Conservation (phyloP, 2,797 vertebrate species). For the Graptemys geographica region DNA sequence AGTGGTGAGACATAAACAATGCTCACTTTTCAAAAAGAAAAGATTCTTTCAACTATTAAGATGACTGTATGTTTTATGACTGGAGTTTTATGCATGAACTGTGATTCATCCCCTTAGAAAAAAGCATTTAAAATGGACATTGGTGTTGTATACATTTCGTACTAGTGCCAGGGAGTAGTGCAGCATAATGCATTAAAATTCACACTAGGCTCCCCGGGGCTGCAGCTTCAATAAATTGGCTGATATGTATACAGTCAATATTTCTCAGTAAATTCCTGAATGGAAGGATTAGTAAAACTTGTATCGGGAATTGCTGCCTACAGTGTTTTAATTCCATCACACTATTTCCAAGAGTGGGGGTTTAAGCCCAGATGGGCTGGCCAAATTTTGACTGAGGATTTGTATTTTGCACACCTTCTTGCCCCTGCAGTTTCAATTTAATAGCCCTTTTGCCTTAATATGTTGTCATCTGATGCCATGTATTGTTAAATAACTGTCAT, state of each 20-base stretch:
- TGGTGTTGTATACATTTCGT: constrained; percentile 27
- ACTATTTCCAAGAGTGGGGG: constrained; percentile 42
- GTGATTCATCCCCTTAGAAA: constrained; percentile 26
- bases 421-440: constrained; percentile 55
- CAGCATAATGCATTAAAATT: constrained; percentile 36
- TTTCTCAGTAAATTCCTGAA: constrained; percentile 45
- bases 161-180: constrained; percentile 3
- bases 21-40: constrained; percentile 9
- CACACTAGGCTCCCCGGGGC: constrained; percentile 10
- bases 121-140: constrained; percentile 42
- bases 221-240: constrained; percentile 53
- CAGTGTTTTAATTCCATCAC: constrained; percentile 50
- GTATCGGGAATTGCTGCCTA: constrained; percentile 9
- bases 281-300: constrained; percentile 48
- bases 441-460: constrained; percentile 63
- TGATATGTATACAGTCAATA: constrained; percentile 54
- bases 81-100: neutral
- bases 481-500: constrained; percentile 67
- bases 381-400: constrained; percentile 56
- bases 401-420: constrained; percentile 65
- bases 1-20: neutral
- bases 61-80: neutral
- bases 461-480: constrained; percentile 25
- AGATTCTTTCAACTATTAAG: rapidly evolving
- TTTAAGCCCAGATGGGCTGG: constrained; percentile 42